Conservation (phyloP, 1,140 invertebrate species). For the Drosophila nasuta region DNA sequence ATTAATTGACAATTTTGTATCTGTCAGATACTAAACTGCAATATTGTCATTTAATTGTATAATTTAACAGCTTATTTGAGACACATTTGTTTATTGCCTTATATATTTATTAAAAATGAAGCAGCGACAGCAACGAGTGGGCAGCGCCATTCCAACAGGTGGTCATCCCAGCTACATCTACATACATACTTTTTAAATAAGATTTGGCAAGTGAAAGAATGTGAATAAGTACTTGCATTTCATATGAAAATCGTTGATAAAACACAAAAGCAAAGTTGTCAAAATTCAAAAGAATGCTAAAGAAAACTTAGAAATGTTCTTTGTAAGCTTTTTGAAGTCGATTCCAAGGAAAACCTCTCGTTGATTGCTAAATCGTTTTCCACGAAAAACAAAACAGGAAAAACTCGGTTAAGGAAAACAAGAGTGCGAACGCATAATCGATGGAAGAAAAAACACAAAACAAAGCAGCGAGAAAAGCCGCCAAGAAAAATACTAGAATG, state of each 20-base stretch:
- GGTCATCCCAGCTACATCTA: neutral
- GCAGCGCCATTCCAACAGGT: neutral
- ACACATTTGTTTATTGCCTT: neutral
- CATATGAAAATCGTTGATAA: too few relatives aligned
- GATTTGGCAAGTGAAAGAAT: too few relatives aligned
- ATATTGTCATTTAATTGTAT: neutral
- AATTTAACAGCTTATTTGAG: neutral
- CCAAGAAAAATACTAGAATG: too few relatives aligned
- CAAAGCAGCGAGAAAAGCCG: too few relatives aligned
- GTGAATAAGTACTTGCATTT: too few relatives aligned
- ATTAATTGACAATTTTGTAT: slow-evolving; percentile 3
- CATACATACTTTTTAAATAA: too few relatives aligned
- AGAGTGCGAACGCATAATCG: too few relatives aligned
- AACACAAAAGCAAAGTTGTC: too few relatives aligned
- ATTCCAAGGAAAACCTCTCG: neutral
- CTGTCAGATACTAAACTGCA: neutral
- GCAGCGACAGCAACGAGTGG: neutral
- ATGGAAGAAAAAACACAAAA: neutral
- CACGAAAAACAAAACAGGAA: neutral
- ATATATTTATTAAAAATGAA: neutral
- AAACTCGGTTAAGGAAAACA: neutral
- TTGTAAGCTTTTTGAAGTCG: too few relatives aligned
- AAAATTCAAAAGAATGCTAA: too few relatives aligned
- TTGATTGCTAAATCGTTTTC: neutral
- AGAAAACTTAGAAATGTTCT: too few relatives aligned